Evolutionary conservation across 2,113 vertebrate species (phyloP).

Genomic region (Narcine bancroftii): DNA sequence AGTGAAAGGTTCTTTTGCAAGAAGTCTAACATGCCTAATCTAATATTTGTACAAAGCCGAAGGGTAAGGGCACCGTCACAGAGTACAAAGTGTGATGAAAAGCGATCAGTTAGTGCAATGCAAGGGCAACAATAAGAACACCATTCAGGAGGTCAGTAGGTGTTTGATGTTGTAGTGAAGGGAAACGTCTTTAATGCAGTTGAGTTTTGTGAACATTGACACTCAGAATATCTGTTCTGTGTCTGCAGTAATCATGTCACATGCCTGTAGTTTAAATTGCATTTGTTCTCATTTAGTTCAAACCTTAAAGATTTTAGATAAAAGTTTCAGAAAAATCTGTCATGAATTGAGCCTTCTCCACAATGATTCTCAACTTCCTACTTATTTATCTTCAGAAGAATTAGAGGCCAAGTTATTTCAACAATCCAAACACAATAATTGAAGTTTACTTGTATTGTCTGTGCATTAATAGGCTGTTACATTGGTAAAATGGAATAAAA

Average conservation of each 20-base stretch:
- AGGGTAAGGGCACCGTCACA: no score
- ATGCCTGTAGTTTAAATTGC: not conserved
- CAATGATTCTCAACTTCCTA: not conserved
- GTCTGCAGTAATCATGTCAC: not conserved
- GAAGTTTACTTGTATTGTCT: no score
- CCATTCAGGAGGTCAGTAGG: no score
- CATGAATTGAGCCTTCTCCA: not conserved
- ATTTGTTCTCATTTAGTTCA: not conserved
- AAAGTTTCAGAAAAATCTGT: not conserved
- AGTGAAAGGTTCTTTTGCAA: no score
- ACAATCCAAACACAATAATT: not conserved
- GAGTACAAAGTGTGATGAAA: no score
- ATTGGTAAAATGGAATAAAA: not conserved
- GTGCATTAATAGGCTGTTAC: not conserved
- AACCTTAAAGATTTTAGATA: not conserved
- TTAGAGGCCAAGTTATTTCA: not conserved
- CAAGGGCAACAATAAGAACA: no score
- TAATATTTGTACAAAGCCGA: no score
- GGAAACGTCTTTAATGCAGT: no score
- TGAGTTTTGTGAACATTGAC: not conserved
- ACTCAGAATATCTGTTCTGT: not conserved
- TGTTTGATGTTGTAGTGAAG: no score
- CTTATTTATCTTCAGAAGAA: not conserved
- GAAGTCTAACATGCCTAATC: no score
- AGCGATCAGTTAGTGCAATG: no score